These are phyloP conservation scores for Salminus brasiliensis DNA, from an alignment of 2,113 vertebrate genomes.

Conservation along the genomic window DNA sequence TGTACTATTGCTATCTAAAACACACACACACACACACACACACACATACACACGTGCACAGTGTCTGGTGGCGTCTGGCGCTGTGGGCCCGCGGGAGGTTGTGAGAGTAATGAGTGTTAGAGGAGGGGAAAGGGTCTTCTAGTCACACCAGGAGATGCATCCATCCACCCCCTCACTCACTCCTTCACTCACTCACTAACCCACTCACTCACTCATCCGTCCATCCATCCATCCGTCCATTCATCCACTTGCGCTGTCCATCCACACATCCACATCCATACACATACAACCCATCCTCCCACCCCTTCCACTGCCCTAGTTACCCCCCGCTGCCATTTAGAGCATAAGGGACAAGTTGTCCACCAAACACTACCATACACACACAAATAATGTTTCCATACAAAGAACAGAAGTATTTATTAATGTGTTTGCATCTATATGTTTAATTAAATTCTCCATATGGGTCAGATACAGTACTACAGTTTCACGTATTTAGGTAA, in stretches of 20 bases:
- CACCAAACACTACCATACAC: conserved; percentile 13
- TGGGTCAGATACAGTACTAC: too few relatives aligned
- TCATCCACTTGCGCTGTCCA: conserved; percentile 29
- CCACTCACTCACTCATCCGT: conserved; percentile 11
- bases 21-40: conserved; percentile 4
- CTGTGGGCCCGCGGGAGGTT: conserved; percentile 54
- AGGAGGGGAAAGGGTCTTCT: conserved; percentile 55
- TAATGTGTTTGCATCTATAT: too few relatives aligned
- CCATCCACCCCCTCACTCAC: conserved; percentile 28
- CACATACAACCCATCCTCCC: background rate
- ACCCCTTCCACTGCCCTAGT: background rate
- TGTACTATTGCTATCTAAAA: background rate
- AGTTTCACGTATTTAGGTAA: too few relatives aligned
- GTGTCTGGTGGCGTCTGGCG: conserved; percentile 55
- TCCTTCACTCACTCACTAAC: conserved; percentile 11
- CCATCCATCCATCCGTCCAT: conserved; percentile 28
- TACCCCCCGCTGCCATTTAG: conserved; percentile 40
- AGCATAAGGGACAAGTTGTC: conserved; percentile 36
- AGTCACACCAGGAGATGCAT: conserved; percentile 50
- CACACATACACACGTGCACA: conserved; percentile 28
- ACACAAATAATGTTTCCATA: background rate
- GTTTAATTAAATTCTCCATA: too few relatives aligned
- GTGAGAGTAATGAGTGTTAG: conserved; percentile 66
- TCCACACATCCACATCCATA: background rate
- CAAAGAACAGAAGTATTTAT: background rate